phyloP scores from a whole-genome alignment of 2,113 vertebrate species.

The Miniopterus natalensis region DNA sequence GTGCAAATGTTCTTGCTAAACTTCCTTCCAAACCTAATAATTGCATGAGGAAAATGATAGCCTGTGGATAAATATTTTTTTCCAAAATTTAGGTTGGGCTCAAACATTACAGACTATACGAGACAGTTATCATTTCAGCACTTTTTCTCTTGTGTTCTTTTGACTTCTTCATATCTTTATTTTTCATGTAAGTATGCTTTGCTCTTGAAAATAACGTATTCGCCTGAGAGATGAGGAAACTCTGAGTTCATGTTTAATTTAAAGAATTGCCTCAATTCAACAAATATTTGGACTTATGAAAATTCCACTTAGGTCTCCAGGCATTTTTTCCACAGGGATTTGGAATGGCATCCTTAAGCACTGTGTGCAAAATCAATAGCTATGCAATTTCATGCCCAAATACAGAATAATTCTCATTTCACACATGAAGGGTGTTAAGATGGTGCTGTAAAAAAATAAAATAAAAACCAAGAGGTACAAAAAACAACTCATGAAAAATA shows the following conservation, averaged over 20 bases:
- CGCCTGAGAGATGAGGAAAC: neutral
- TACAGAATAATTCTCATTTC: conserved; percentile 23
- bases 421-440: neutral
- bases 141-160: neutral
- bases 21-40: neutral
- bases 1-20: neutral
- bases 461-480: neutral
- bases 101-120: neutral
- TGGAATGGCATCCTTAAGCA: neutral
- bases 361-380: conserved; percentile 58
- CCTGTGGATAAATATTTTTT: neutral
- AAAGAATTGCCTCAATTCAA: conserved; percentile 18
- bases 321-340: conserved; percentile 35
- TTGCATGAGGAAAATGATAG: neutral
- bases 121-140: neutral
- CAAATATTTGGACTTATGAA: conserved; percentile 53
- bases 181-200: neutral
- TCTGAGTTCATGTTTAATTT: conserved; percentile 54
- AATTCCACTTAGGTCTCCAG: conserved; percentile 22
- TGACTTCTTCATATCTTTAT: neutral
- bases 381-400: conserved; percentile 21
- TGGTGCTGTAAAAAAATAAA: neutral
- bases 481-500: neutral
- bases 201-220: conserved; percentile 54
- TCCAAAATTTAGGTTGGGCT: neutral